Percentiles rank a stretch among this genome's conserved stretches.
Conservation (phyloP, 1,140 invertebrate species). For the Chrysomallon squamiferum region DNA sequence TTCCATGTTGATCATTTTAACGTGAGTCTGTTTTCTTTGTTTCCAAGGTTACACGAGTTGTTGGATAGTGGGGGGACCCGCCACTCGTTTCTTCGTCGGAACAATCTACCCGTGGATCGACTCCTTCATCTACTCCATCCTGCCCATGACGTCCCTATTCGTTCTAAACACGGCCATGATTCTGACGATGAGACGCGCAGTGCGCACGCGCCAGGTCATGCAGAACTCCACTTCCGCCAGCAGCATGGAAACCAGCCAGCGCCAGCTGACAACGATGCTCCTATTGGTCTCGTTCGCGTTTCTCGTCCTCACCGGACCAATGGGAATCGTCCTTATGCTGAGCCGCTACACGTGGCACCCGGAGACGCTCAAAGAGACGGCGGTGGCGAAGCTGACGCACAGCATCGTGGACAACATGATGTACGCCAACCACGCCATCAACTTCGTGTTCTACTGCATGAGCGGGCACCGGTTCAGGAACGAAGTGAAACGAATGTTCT, state of each 20-base stretch:
- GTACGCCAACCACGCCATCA: constrained; percentile 34
- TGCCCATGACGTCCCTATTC: constrained; percentile 12
- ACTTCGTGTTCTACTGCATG: constrained; percentile 33
- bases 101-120: constrained; percentile 24
- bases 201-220: not conserved
- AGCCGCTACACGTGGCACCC: constrained; percentile 12
- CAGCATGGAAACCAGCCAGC: not conserved
- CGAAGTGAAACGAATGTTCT: constrained; percentile 17
- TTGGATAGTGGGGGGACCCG: not conserved
- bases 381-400: constrained; percentile 7
- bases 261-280: constrained; percentile 17
- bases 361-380: not conserved
- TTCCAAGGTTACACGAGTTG: constrained; percentile 13
- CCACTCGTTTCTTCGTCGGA: not conserved
- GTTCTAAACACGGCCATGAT: constrained; percentile 17
- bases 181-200: not conserved
- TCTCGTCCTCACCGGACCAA: constrained; percentile 15
- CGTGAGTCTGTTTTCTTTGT: not conserved
- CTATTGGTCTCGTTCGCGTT: constrained; percentile 22
- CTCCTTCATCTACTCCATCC: constrained; percentile 20
- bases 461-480: constrained; percentile 22
- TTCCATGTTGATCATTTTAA: too few species aligned
- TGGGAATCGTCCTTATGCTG: constrained; percentile 12
- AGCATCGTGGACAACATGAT: constrained; percentile 25
- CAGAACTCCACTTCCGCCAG: not conserved